Base-by-base conservation (phyloP, 2,113 vertebrate species). In the Arothron firmamentum region DNA sequence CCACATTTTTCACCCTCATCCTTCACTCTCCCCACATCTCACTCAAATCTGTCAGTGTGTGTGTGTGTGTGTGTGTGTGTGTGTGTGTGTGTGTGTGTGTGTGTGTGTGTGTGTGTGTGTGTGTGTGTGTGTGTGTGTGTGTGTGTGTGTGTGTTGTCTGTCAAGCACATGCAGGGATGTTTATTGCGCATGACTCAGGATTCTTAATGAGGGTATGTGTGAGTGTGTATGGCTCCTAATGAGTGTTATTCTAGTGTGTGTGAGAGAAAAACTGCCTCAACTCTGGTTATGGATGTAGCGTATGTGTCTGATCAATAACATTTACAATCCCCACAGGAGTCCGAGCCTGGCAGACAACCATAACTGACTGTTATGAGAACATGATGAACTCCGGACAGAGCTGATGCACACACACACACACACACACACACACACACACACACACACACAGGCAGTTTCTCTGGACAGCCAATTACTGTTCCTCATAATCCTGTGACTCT, bases 21-120 rank as follows among this genome's bases (percentile, higher is more conserved):
- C 67, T 72, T 70, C 77, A 78, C 67, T 49, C 78, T 46, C 67
- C 52, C 67, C 74, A 57, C 68, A 71, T 66, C 67, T 75, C 73
- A 68, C 75, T n/a, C 68, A 79, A 92, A 91, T 92, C 91, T 93
- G 93, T 92, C 70, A 94, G 65, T 48, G 59, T 53, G 54, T 42
- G 56, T 61, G 69, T 58, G 63, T 72, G 65, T 62, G 57, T n/a
- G 65, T 48, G 59, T 53, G 54, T 42, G 56, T 61, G 69, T 58
- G 63, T 72, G 65, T 62, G n/a, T n/a, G 65, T 48, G 59, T 53
- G 54, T 42, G 56, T 61, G 69, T 58, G 63, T 72, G 65, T 62
- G n/a, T n/a, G 65, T 48, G 59, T 53, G 54, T 42, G 56, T 61
- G 69, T 58, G 63, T 72, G 65, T 62, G n/a, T n/a, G 65, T 48